Conservation (phyloP, 2,888 invertebrate species). For the Oxyscelio sp. region DNA sequence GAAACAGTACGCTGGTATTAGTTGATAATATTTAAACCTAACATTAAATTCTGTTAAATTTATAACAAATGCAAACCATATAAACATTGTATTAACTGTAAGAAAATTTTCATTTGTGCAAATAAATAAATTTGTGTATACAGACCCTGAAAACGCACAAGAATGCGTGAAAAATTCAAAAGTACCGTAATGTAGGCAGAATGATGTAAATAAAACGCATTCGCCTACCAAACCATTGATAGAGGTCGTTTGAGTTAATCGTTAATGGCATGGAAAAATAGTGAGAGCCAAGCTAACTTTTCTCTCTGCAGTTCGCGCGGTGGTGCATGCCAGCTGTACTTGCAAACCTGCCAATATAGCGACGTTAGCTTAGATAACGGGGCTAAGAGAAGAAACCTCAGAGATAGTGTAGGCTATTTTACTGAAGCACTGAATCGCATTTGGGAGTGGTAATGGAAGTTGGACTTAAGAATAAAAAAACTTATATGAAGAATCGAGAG, state of each 20-base stretch:
- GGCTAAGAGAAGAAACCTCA: slow-evolving; percentile 53
- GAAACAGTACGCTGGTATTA: too few relatives aligned
- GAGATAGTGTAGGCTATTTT: slow-evolving; percentile 54
- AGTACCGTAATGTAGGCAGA: slow-evolving; percentile 59
- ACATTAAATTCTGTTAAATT: too few relatives aligned
- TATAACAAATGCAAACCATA: too few relatives aligned
- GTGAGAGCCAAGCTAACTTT: slow-evolving; percentile 83
- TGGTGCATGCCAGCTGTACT: slow-evolving; percentile 43
- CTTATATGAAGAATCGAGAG: slow-evolving; percentile 24
- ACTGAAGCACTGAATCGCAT: slow-evolving; percentile 58
- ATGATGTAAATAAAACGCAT: slow-evolving; percentile 82
- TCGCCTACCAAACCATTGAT: slow-evolving; percentile 85
- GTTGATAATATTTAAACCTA: too few relatives aligned
- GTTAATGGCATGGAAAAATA: slow-evolving; percentile 87
- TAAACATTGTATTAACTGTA: too few relatives aligned
- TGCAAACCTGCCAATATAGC: slow-evolving; percentile 57
- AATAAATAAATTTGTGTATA: neutral
- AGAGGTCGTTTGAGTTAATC: slow-evolving; percentile 84
- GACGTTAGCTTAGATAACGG: slow-evolving; percentile 64
- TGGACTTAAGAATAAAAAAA: slow-evolving; percentile 44
- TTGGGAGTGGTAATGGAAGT: slow-evolving; percentile 64
- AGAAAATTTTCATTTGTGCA: neutral
- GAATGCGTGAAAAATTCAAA: slow-evolving; percentile 35
- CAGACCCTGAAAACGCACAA: neutral
- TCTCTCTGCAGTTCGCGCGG: slow-evolving; percentile 66